Percentiles rank a stretch among this genome's conserved stretches.
Evolutionary conservation across 2,888 invertebrate species (phyloP).

Genomic region (Cremastobaeus sp.): DNA sequence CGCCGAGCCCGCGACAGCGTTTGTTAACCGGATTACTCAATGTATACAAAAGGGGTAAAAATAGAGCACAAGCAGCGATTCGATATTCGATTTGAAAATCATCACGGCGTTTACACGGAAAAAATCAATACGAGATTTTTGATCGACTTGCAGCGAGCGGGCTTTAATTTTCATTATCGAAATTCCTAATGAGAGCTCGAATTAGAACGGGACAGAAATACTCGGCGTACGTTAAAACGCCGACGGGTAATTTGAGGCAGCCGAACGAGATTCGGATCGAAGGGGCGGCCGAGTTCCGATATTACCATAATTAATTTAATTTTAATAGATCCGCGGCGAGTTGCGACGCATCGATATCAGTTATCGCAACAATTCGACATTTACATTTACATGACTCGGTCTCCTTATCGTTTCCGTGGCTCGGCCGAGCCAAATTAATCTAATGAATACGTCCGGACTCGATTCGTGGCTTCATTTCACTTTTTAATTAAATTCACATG

Average conservation of each 20-base stretch:
- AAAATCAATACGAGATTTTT: constrained; percentile 14
- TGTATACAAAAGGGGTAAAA: constrained; percentile 22
- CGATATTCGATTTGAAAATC: constrained; percentile 22
- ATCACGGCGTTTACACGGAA: constrained; percentile 5
- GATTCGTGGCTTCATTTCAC: too few relatives aligned
- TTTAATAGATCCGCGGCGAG: constrained; percentile 1
- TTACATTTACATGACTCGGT: background rate
- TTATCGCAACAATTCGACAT: constrained; percentile 3
- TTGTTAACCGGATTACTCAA: constrained; percentile 23
- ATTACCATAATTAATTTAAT: constrained; percentile 3
- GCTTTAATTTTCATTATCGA: constrained; percentile 29
- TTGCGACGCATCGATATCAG: background rate
- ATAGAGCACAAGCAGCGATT: constrained; percentile 19
- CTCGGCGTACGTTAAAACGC: too few relatives aligned
- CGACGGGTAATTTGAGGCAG: too few relatives aligned
- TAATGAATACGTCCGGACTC: too few relatives aligned
- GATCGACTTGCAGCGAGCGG: background rate
- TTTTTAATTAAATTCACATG: too few relatives aligned
- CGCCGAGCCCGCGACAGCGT: constrained; percentile 20
- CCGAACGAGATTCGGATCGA: too few relatives aligned
- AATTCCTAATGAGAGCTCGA: too few relatives aligned
- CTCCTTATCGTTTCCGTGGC: constrained; percentile 1
- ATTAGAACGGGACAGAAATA: background rate
- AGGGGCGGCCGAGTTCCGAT: too few relatives aligned
- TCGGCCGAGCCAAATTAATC: background rate